phyloP scores from a whole-genome alignment of 2,797 vertebrate genomes.

The Delichon dasypus region DNA sequence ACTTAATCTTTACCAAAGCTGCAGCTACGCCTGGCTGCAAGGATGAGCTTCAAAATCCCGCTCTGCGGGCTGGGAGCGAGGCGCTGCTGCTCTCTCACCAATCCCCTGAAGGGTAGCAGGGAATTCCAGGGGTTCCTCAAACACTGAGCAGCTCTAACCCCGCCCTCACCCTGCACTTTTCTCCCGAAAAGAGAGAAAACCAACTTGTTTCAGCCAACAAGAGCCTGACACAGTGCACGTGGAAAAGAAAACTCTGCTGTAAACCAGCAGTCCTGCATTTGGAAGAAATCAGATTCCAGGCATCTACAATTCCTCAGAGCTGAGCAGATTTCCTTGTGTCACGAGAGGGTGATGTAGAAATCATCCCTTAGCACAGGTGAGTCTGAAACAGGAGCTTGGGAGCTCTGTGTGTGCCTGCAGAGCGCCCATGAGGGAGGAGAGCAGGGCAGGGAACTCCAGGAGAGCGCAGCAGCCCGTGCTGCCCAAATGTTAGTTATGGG shows the following conservation, averaged over 20 bases:
- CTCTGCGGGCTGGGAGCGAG: not conserved
- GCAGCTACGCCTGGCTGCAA: not conserved
- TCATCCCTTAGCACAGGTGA: not conserved
- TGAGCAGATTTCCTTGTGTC: not conserved
- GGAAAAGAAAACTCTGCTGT: not conserved
- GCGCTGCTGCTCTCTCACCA: not conserved
- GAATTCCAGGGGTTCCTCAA: not conserved
- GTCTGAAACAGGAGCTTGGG: not conserved
- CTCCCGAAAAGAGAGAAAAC: not conserved
- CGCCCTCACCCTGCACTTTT: not conserved
- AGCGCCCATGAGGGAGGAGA: not conserved
- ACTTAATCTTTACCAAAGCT: not conserved
- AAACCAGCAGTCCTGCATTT: not conserved
- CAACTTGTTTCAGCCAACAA: not conserved
- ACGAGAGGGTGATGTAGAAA: not conserved
- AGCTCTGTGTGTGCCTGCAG: not conserved
- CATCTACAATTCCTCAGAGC: not conserved
- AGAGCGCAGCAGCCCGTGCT: not conserved
- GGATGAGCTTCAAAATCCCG: not conserved
- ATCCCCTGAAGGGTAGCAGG: not conserved
- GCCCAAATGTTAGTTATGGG: not conserved
- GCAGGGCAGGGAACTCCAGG: not conserved
- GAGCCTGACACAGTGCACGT: not conserved
- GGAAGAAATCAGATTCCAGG: not conserved
- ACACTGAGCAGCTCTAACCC: not conserved